These are phyloP conservation scores for Sebastes dallii DNA, from an alignment of 2,797 vertebrate genomes.

Conservation along the genomic window DNA sequence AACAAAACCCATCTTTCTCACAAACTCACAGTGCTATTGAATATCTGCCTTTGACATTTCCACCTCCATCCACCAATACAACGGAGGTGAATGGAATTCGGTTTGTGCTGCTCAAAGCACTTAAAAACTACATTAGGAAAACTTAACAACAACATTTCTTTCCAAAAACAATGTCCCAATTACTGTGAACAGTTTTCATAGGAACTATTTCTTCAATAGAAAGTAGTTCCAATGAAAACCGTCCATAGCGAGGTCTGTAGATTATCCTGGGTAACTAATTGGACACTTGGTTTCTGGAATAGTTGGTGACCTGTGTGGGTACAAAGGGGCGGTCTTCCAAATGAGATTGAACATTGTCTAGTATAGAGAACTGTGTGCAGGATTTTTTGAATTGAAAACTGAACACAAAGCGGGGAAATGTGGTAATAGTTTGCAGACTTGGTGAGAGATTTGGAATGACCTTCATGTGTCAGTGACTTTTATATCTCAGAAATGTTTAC, in stretches of 20 bases:
- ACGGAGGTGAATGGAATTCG: neutral
- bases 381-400: neutral
- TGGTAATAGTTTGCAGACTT: neutral
- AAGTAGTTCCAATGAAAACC: conserved; percentile 18
- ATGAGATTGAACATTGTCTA: neutral
- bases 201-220: neutral
- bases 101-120: neutral
- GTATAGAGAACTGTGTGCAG: neutral
- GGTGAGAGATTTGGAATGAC: neutral
- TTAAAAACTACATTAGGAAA: neutral
- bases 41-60: neutral
- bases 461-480: neutral
- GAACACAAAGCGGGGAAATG: neutral
- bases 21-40: neutral
- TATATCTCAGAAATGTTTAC: no score
- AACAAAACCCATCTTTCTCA: neutral
- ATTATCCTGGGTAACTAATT: neutral
- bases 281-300: conserved; percentile 12
- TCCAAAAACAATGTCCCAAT: neutral
- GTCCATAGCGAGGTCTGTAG: neutral
- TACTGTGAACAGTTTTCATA: neutral
- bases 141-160: neutral
- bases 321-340: neutral
- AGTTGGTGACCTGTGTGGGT: neutral
- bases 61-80: neutral